Base-by-base conservation (phyloP, 2,797 vertebrate genomes). In the Acrossocheilus fasciatus region DNA sequence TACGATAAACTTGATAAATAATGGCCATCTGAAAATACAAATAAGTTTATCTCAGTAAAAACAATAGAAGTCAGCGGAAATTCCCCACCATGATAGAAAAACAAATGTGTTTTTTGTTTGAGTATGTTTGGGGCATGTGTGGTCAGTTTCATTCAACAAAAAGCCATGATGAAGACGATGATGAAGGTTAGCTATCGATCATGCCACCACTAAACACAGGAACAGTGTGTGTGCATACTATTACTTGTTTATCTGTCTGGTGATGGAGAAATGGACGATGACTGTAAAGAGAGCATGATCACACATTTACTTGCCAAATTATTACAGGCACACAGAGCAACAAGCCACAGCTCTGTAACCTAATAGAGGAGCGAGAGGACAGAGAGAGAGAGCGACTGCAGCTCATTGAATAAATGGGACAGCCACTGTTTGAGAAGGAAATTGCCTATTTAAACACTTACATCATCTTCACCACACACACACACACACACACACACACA, bases 331-430 rank as follows among this genome's bases (percentile, higher is more conserved):
- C 76, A 72, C 39, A 72, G 75, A 80, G 76, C 68, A 85, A 47
- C 66, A 85, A 62, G 76, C 76, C 77, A 84, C 72, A 64, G 57
- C 39, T 5, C 83, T 70, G 75, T 85, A 85, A 85, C 52, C 77
- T 79, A 85, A 85, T 85, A 85, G 68, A 80, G 59, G 54, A 85
- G 62, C 8, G 45, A 54, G 47, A 68, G 73, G 34, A 68, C 54
- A 66, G 30, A 66, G 26, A 50, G 57, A 59, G 73, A 77, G 57
- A 62, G 73, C 54, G 76, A 85, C 68, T 36, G 66, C 36, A 72
- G 52, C 66, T 85, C 83, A 85, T 79, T 85, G 64, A 85, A 85
- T 85, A 85, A 85, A 85, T 85, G 26, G 84, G n/a, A 85, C 68
- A 72, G 83, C 52, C 64, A 62, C 68, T 72, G 47, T 73, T 41